A percentile compares a stretch with the other conserved stretches of the same genome.
These are phyloP conservation scores for Pomatostomus ruficeps DNA, from an alignment of 2,113 vertebrate species.

Conservation along the genomic window DNA sequence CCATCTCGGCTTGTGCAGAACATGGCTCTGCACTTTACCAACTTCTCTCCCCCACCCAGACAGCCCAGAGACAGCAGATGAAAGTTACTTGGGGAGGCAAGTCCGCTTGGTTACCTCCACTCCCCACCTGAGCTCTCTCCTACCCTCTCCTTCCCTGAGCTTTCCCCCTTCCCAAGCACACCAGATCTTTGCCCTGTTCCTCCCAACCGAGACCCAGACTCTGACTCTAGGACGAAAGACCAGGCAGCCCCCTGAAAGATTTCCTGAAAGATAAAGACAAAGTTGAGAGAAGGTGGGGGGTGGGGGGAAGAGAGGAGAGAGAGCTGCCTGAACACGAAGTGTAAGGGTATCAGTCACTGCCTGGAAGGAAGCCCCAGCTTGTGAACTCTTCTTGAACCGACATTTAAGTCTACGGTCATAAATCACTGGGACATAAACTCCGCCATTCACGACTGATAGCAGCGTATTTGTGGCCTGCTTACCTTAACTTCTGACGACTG, in stretches of 20 bases:
- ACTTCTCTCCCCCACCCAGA: background rate
- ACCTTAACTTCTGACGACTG: conserved; percentile 96
- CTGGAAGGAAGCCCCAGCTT: conserved; percentile 86
- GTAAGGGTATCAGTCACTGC: conserved; percentile 87
- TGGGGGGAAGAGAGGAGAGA: background rate
- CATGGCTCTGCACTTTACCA: conserved; percentile 8
- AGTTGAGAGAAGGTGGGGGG: background rate
- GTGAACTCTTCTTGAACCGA: conserved; percentile 99
- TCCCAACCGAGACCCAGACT: conserved; percentile 38
- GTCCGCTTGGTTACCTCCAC: background rate
- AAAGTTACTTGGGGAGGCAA: background rate
- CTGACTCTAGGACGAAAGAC: background rate
- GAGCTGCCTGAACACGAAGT: conserved; percentile 79
- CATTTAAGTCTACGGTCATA: conserved; percentile 99
- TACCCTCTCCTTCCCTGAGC: background rate
- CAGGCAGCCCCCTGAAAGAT: conserved; percentile 31
- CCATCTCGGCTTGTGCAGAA: background rate
- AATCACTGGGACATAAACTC: conserved; percentile 98
- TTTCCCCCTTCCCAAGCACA: background rate
- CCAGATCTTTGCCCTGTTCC: conserved; percentile 23
- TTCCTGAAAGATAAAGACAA: conserved; percentile 53
- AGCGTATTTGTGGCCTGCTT: conserved; percentile 92
- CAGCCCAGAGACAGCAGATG: background rate
- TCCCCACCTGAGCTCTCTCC: background rate
- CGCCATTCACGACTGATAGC: conserved; percentile 90